Conservation (phyloP, 2,113 vertebrate species). For the Mesocricetus auratus region DNA sequence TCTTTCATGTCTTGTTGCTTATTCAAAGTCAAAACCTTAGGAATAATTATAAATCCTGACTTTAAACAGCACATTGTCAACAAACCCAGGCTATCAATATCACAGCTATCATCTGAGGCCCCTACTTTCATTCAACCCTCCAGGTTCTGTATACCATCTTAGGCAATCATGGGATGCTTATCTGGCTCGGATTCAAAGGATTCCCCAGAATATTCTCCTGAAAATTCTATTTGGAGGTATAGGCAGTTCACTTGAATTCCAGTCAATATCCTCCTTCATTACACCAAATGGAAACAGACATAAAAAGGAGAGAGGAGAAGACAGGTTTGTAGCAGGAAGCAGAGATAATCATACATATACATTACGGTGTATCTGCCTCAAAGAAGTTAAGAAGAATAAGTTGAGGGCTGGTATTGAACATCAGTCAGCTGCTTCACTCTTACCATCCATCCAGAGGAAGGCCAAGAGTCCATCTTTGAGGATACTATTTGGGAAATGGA, state of each 20-base stretch:
- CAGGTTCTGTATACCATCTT: conserved; percentile 90
- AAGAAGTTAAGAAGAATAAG: background rate
- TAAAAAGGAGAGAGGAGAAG: background rate
- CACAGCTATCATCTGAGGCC: conserved; percentile 92
- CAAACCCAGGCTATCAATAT: conserved; percentile 92
- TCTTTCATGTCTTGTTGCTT: conserved; percentile 88
- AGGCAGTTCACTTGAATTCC: conserved; percentile 85
- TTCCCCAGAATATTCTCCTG: conserved; percentile 88
- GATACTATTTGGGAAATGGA: background rate
- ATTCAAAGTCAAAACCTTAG: conserved; percentile 95
- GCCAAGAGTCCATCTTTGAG: background rate
- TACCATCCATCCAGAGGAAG: background rate
- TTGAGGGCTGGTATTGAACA: background rate
- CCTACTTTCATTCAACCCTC: conserved; percentile 73
- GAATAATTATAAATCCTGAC: conserved; percentile 93
- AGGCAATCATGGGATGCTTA: conserved; percentile 89
- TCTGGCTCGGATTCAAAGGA: conserved; percentile 89
- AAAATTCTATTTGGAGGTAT: conserved; percentile 92
- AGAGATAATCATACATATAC: background rate
- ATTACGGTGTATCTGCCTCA: background rate
- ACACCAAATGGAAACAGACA: conserved; percentile 76
- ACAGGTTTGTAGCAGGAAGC: background rate
- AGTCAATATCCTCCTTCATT: conserved; percentile 87
- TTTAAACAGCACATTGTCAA: conserved; percentile 92
- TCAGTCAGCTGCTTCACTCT: background rate